Evolutionary conservation across 2,888 invertebrate species (phyloP), one percentile per base, ranked within the genome.

Genomic region (Drosophila prolongata): DNA sequence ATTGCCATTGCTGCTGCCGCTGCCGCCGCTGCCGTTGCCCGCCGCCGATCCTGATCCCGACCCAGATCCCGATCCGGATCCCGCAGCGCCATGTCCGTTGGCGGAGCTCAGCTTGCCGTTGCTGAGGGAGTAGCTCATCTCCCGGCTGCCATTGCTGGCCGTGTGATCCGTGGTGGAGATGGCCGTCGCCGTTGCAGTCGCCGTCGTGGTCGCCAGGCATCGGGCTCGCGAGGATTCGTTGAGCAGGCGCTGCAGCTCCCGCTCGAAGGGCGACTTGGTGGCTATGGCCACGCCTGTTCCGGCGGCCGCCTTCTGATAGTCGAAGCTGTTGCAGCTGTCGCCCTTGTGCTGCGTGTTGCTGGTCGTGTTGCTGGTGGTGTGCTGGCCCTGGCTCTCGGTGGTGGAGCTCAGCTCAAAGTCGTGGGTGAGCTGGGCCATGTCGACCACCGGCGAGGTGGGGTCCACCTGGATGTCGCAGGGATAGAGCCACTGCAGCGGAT

Each of bases 241-340:
- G 76, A 96, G 93, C 80, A 96, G 93, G 91, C 96, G 95, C 91
- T 96, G 96, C 80, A 96, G 95, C 91, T 96, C 96, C 87, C 95
- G 94, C 93, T 96, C 96, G 90, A 96, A 96, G 24, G 96, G 96
- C 58, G 94, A 95, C 75, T 92, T 92, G n/a, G 93, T 57, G 93
- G 93, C 73, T 91, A 46, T 59, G 34, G 61, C 35, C 47, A 43
- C 47, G 6, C 56, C 53, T 9, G n/a, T 46, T 19, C 40, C 30
- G 6, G 42, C 30, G 1, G 73, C 16, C 14, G 69, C 47, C 35
- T 82, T 82, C 38, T 78, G 80, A 83, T 94, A 95, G 82, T 95
- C 95, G 77, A 95, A 95, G 89, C 94, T 94, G 24, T 94, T 94
- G 87, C 95, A 95, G 64, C 94, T 94, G 79, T 95, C 95, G 8